Conservation (phyloP, 2,113 vertebrate species). For the Rhadina sibilatrix region DNA sequence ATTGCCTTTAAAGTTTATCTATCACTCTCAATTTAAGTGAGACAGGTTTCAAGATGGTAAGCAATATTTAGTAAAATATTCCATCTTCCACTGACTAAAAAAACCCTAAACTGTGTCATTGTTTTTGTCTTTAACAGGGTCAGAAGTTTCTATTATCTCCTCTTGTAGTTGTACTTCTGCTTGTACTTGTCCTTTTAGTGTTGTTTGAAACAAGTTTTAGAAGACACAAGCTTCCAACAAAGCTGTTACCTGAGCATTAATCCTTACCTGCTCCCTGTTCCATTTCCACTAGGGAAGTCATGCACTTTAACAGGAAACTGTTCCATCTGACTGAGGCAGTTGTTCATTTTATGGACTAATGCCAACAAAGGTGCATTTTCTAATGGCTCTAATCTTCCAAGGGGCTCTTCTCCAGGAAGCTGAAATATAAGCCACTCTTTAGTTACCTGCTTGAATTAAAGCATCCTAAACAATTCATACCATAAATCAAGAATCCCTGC, state of each 20-base stretch:
- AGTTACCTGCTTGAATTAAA: background rate
- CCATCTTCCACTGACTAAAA: background rate
- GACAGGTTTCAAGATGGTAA: background rate
- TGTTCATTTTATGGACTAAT: constrained; percentile 99
- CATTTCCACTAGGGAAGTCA: constrained; percentile 97
- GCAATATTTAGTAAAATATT: background rate
- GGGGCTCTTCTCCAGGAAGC: constrained; percentile 89
- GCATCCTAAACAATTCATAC: background rate
- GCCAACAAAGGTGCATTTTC: constrained; percentile 89
- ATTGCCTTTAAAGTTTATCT: background rate
- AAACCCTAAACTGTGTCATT: background rate
- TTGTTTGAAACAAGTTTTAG: background rate
- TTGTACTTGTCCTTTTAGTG: background rate
- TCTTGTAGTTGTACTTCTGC: background rate
- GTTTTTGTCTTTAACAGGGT: background rate
- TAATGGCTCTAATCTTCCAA: constrained; percentile 87
- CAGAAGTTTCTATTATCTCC: background rate
- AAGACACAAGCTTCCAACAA: background rate
- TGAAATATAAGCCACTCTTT: constrained; percentile 56
- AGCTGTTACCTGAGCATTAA: constrained; percentile 62
- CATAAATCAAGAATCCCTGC: background rate
- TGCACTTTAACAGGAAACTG: constrained; percentile 99
- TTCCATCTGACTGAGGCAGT: constrained; percentile 98
- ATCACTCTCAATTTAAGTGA: background rate
- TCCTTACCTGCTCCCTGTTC: constrained; percentile 95